These are phyloP conservation scores for Lissonota sp. DNA, from an alignment of 2,888 invertebrate species.

Conservation along the genomic window DNA sequence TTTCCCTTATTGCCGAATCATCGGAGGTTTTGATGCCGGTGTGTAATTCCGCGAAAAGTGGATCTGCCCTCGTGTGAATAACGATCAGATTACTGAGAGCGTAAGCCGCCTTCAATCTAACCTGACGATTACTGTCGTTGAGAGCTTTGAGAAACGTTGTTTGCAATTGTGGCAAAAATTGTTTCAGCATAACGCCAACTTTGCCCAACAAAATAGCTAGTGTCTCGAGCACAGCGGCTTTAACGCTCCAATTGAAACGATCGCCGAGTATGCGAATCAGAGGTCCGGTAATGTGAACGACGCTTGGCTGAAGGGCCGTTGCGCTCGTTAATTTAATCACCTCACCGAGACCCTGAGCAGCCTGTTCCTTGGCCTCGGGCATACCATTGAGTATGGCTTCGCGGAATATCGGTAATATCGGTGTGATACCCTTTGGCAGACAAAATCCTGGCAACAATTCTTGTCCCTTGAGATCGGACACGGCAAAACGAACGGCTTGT, in stretches of 20 bases:
- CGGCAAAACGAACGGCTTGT: constrained; percentile 96
- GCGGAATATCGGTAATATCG: constrained; percentile 96
- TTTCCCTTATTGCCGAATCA: constrained; percentile 94
- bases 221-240: constrained; percentile 97
- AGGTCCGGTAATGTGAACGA: constrained; percentile 98
- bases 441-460: constrained; percentile 96
- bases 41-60: constrained; percentile 96
- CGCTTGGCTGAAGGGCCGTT: constrained; percentile 96
- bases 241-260: constrained; percentile 96
- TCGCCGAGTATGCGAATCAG: constrained; percentile 98
- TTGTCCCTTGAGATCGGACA: constrained; percentile 92
- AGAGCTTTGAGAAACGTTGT: constrained; percentile 98
- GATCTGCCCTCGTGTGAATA: constrained; percentile 97
- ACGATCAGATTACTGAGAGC: constrained; percentile 95
- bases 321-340: constrained; percentile 94
- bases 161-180: constrained; percentile 99
- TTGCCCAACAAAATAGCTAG: constrained; percentile 96
- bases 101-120: constrained; percentile 94
- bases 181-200: constrained; percentile 97
- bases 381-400: constrained; percentile 98
- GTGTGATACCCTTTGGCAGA: constrained; percentile 96
- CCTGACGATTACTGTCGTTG: constrained; percentile 94
- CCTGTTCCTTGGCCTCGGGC: constrained; percentile 97
- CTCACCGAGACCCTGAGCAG: constrained; percentile 93
- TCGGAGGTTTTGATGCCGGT: constrained; percentile 93